These are phyloP conservation scores for Rhinopomastus cyanomelas DNA, from an alignment of 2,113 vertebrate species.

Conservation along the genomic window DNA sequence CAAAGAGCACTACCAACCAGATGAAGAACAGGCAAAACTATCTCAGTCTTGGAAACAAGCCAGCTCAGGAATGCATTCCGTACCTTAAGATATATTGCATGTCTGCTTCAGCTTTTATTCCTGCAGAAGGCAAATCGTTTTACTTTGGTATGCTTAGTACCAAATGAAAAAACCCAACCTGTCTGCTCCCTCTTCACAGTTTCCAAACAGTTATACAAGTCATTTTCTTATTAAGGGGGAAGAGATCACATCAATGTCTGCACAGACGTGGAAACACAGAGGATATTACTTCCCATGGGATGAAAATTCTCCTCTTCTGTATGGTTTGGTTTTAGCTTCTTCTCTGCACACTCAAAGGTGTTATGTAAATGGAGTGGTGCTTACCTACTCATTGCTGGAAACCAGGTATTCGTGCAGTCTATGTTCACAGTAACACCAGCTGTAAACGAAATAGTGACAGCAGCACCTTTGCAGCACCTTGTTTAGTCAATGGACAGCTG, in stretches of 20 bases:
- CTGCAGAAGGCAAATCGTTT: not conserved
- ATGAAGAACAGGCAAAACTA: not conserved
- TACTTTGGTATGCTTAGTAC: not conserved
- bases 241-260: not conserved
- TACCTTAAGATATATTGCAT: fast-evolving
- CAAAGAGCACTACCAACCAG: not conserved
- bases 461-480: constrained; percentile 15
- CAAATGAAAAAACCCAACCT: not conserved
- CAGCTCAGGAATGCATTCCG: not conserved
- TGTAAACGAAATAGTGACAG: not conserved
- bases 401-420: not conserved
- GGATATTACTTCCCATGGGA: fast-evolving
- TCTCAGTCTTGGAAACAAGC: not conserved
- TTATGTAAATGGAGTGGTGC: not conserved
- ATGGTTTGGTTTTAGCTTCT: not conserved
- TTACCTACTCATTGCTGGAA: not conserved
- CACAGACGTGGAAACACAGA: not conserved
- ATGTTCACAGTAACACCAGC: not conserved
- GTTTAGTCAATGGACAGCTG: constrained; percentile 1
- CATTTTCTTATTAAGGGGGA: not conserved
- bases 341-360: not conserved
- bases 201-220: not conserved
- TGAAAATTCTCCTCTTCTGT: not conserved
- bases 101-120: not conserved
- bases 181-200: not conserved